Evolutionary conservation across 2,113 vertebrate species (phyloP).

Genomic region (Sapayoa aenigma): DNA sequence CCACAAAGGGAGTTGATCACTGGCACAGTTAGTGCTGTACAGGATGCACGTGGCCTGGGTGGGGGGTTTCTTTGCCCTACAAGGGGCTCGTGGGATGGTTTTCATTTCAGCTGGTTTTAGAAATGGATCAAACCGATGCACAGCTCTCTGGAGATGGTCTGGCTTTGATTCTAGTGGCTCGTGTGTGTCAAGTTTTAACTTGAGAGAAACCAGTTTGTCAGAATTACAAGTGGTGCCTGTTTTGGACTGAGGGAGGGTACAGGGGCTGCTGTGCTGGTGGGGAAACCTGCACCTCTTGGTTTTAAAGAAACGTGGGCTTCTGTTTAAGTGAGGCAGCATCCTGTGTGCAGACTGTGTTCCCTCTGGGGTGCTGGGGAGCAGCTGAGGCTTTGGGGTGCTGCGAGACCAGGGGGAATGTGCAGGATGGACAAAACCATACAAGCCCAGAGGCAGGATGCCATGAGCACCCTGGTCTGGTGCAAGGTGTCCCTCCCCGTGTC

Average conservation of each 20-base stretch:
- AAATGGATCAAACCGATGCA: background rate
- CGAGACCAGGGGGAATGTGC: too few relatives aligned
- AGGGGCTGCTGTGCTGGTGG: background rate
- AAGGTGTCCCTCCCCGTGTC: background rate
- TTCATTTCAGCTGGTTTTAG: background rate
- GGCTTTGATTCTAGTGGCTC: background rate
- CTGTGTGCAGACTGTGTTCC: background rate
- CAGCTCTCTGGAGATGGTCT: background rate
- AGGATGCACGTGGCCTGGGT: background rate
- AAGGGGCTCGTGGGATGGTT: background rate
- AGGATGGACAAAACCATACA: accelerated
- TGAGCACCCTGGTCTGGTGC: background rate
- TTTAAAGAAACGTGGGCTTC: background rate
- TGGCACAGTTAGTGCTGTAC: background rate
- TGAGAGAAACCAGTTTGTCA: background rate
- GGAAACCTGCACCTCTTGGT: background rate
- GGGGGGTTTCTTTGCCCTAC: background rate
- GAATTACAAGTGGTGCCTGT: background rate
- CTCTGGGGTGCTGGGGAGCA: background rate
- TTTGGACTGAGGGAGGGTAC: background rate
- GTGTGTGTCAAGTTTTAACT: accelerated
- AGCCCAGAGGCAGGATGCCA: background rate
- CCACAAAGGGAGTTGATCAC: accelerated
- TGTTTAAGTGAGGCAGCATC: background rate
- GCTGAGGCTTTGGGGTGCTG: background rate